Evolutionary conservation across 2,888 invertebrate genomes (phyloP).

Genomic region (Nymphalis c-album): DNA sequence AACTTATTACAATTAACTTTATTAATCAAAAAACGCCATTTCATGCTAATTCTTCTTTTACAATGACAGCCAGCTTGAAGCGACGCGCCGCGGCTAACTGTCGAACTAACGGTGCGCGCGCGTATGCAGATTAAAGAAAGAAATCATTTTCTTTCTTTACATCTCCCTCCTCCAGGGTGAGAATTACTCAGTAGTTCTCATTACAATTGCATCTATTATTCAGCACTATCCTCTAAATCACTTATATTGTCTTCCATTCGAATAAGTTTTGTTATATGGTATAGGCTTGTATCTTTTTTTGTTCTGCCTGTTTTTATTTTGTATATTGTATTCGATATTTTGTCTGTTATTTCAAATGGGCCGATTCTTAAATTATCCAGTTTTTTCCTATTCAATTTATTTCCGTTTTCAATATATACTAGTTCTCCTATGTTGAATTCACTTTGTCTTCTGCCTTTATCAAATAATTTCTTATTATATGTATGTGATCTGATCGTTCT

Average conservation of each 20-base stretch:
- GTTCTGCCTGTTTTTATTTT: not conserved
- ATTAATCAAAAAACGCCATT: no score
- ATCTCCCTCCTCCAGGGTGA: no score
- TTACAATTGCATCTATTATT: no score
- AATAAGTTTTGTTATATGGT: not conserved
- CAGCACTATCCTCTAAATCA: no score
- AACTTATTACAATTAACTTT: no score
- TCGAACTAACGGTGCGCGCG: no score
- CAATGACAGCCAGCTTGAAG: no score
- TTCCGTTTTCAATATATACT: slow-evolving; percentile 43
- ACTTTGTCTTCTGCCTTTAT: slow-evolving; percentile 30
- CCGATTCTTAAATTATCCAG: slow-evolving; percentile 41
- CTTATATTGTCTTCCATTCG: not conserved
- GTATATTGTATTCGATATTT: not conserved
- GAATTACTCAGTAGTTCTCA: no score
- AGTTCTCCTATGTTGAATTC: slow-evolving; percentile 37
- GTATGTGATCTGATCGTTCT: slow-evolving; percentile 40
- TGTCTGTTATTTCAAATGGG: not conserved
- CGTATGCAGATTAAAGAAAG: no score
- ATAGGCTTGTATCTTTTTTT: not conserved
- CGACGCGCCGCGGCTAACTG: no score
- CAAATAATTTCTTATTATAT: slow-evolving; percentile 39
- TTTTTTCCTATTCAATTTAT: slow-evolving; percentile 42
- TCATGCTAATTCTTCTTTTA: no score
- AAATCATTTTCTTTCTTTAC: no score